Evolutionary conservation across 2,797 vertebrate species (phyloP), one percentile per base, ranked within the genome.

Genomic region (Takifugu ocellatus): DNA sequence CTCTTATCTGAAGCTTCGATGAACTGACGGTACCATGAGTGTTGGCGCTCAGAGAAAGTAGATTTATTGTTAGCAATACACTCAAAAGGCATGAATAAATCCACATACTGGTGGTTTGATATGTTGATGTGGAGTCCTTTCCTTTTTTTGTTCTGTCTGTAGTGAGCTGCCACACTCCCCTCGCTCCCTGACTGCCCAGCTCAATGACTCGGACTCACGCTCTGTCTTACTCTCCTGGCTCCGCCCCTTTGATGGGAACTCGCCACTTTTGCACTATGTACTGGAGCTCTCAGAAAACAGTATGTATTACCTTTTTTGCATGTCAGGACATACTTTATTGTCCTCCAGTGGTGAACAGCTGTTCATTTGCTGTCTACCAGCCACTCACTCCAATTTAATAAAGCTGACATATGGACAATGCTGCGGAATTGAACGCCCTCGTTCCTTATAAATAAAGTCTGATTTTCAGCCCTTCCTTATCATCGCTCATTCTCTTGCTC

Each of bases 261-360:
- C 95, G 64, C 95, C 94, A 0, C 90, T 98, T 2, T 92, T 97
- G 17, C 81, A 92, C 84, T 98, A 97, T 72, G 88, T 94, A 49
- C 92, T 98, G 36, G 96, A 98, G 85, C 90, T 97, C 54, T 98
- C 95, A 0, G 96, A 98, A 80, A 98, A 98, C 92, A 98, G 96
- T 98, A 87, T 79, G 94, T 93, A 21, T 64, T 51, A 16, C 57
- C n/a, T 59, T 53, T 21, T 43, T 48, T 68, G 57, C 54, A 21
- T 68, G 57, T 53, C 45, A 56, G 92, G 44, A 47, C 26, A 31
- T 78, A 51, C 47, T 78, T 83, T 82, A 82, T 67, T 45, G 56
- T 74, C 57, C 70, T 68, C 62, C 49, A 76, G 62, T 45, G 25
- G 69, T 59, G 71, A 80, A 78, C 85, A 87, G 79, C 81, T 84